Conservation (phyloP, 2,797 vertebrate species). For the Salmo trutta region DNA sequence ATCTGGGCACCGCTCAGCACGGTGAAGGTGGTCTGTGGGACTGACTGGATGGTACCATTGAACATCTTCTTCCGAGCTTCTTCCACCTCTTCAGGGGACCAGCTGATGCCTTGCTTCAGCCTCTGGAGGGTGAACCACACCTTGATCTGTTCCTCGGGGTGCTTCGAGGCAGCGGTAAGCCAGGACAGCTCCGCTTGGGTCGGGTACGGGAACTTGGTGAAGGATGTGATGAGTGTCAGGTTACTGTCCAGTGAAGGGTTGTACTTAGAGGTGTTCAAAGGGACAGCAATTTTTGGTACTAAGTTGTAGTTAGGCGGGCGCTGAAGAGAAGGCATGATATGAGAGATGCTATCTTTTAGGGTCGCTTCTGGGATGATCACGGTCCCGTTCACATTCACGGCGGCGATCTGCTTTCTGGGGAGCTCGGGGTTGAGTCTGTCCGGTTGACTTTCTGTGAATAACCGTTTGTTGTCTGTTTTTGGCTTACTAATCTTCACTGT, state of each 20-base stretch:
- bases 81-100: conserved; percentile 98
- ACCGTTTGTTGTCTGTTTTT: conserved; percentile 85
- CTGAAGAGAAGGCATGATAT: conserved; percentile 97
- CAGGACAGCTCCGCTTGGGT: conserved; percentile 96
- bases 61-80: conserved; percentile 99
- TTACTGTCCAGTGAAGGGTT: conserved; percentile 95
- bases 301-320: conserved; percentile 96
- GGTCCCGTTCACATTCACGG: conserved; percentile 86
- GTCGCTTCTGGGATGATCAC: conserved; percentile 84
- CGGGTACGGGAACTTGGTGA: conserved; percentile 98
- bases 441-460: conserved; percentile 68
- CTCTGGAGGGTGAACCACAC: conserved; percentile 98
- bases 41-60: conserved; percentile 93
- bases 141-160: conserved; percentile 97
- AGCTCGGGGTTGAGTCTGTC: conserved; percentile 74
- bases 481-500: conserved; percentile 79
- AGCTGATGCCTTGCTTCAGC: conserved; percentile 97
- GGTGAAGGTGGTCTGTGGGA: conserved; percentile 88
- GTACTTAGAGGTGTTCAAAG: conserved; percentile 96
- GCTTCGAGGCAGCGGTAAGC: conserved; percentile 95
- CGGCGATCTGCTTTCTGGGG: conserved; percentile 84
- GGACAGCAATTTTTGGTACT: conserved; percentile 96
- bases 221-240: conserved; percentile 93
- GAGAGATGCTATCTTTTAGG: conserved; percentile 87
- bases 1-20: conserved; percentile 85